Evolutionary conservation across 2,888 invertebrate genomes (phyloP).

Genomic region (Zygogramma bicolorata): DNA sequence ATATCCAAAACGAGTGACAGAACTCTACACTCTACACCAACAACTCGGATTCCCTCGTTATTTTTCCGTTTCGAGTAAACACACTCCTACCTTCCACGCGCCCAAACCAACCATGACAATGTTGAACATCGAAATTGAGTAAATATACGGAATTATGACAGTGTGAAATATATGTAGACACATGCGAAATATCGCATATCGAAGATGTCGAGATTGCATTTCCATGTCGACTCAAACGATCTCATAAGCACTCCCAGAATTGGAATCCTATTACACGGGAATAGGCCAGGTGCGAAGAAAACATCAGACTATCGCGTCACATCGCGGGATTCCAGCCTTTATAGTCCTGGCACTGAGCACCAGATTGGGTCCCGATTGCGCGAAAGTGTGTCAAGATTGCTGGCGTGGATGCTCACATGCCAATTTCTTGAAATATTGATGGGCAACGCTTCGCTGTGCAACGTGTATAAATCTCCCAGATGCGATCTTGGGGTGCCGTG

Average conservation of each 20-base stretch:
- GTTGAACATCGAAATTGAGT: conserved; percentile 19
- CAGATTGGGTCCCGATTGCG: not conserved
- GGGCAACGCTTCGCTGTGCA: conserved; percentile 25
- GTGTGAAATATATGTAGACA: conserved; percentile 42
- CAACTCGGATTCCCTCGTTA: no score
- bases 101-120: conserved; percentile 9
- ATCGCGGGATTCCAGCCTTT: not conserved
- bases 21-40: no score
- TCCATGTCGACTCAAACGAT: conserved; percentile 56
- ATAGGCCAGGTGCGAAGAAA: not conserved
- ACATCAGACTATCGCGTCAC: not conserved
- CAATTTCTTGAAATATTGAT: conserved; percentile 49
- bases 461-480: conserved; percentile 25
- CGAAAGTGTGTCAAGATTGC: not conserved
- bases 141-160: conserved; percentile 41
- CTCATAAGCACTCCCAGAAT: conserved; percentile 54
- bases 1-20: no score
- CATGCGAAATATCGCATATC: conserved; percentile 49
- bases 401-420: conserved; percentile 35
- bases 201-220: conserved; percentile 55
- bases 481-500: not conserved
- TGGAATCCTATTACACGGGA: conserved; percentile 52
- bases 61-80: not conserved
- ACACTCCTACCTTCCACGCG: not conserved
- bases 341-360: not conserved